phyloP scores from a whole-genome alignment of 2,113 vertebrate genomes.

The Heloderma charlesbogerti region DNA sequence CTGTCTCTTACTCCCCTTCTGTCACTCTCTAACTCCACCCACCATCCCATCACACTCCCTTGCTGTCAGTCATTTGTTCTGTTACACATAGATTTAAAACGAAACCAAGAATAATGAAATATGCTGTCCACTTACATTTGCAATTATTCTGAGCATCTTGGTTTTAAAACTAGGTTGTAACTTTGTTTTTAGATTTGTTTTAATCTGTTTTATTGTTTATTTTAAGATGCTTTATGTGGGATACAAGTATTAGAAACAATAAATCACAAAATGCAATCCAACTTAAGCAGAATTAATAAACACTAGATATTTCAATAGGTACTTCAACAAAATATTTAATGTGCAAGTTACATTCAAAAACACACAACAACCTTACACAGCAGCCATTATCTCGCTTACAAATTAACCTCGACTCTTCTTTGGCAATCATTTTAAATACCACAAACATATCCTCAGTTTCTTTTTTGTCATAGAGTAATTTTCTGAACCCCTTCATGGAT shows the following conservation, averaged over 20 bases:
- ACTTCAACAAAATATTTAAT: slow-evolving; percentile 71
- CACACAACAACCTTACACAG: neutral
- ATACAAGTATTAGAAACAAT: neutral
- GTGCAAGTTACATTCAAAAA: slow-evolving; percentile 63
- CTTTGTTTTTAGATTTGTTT: neutral
- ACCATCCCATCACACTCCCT: neutral
- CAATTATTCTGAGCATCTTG: neutral
- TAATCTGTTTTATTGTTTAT: neutral
- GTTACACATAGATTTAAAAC: neutral
- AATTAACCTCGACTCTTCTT: slow-evolving; percentile 38
- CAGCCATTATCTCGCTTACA: slow-evolving; percentile 34
- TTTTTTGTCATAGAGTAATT: neutral
- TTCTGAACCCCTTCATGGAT: no score
- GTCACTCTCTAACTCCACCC: neutral
- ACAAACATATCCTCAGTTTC: neutral
- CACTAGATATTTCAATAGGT: slow-evolving; percentile 29
- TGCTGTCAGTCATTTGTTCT: neutral
- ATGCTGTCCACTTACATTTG: no score
- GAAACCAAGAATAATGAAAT: neutral
- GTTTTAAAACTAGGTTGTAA: neutral
- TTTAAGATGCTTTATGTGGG: neutral
- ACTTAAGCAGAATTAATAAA: neutral
- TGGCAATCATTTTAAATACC: slow-evolving; percentile 33
- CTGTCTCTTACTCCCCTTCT: no score
- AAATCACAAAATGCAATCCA: neutral